These are phyloP conservation scores for Holcopasites calliopsidis DNA, from an alignment of 1,140 invertebrate species.

Conservation along the genomic window DNA sequence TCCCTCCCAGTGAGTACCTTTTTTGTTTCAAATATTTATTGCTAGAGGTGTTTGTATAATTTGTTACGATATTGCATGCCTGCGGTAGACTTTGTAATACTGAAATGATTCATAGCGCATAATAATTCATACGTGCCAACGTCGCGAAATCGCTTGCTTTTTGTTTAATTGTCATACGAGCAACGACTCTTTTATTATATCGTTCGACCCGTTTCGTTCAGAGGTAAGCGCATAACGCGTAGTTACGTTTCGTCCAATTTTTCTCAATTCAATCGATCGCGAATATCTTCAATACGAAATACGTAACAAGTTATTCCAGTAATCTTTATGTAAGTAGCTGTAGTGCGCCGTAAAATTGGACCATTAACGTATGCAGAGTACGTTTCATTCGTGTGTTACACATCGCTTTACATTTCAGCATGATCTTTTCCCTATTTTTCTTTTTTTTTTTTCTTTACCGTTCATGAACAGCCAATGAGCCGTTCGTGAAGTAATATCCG, in stretches of 20 bases:
- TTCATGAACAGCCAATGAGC: slow-evolving; percentile 12
- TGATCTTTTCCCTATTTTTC: slow-evolving; percentile 1
- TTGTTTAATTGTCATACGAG: no score
- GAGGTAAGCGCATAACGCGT: no score
- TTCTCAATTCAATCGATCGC: neutral
- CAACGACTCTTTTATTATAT: no score
- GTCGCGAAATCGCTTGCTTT: no score
- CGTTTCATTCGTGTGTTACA: neutral
- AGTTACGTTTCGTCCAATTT: no score
- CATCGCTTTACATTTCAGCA: slow-evolving; percentile 40
- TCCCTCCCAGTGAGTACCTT: slow-evolving; percentile 75
- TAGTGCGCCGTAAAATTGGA: neutral
- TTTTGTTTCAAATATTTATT: no score
- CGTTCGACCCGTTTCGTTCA: no score
- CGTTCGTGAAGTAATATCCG: slow-evolving; percentile 10
- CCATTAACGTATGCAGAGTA: neutral
- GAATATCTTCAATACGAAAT: neutral
- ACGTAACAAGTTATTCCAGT: neutral
- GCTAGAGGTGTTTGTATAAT: neutral
- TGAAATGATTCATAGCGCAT: neutral
- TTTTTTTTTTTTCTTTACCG: slow-evolving; percentile 4
- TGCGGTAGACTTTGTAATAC: neutral
- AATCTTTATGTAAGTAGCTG: slow-evolving; percentile 3
- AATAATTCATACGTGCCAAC: neutral
- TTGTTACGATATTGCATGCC: slow-evolving; percentile 10